Evolutionary conservation across 2,797 vertebrate species (phyloP), one percentile per base, ranked within the genome.

Genomic region (Alectoris magna): DNA sequence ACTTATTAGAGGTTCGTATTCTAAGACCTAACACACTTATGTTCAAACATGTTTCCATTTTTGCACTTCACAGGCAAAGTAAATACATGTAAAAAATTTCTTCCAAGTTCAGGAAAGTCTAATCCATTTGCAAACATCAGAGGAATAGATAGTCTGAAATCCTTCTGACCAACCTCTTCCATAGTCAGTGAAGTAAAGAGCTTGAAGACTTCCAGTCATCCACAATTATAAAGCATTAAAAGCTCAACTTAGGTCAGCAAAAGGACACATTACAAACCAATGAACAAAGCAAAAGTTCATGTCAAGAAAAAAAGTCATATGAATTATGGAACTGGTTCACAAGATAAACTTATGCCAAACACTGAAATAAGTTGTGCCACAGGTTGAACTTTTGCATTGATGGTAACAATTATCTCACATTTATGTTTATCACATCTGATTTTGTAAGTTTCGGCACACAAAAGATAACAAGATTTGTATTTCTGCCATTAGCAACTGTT

Each of bases 61-160:
- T 48, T 68, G 58, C 26, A 56, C 26, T 80, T 15, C 15, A 26
- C 0, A 63, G 19, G 76, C 67, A 87, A 76, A 90, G 85, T 23
- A 91, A 87, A 77, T 44, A 79, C 71, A 88, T 1, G 8, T 64
- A 90, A 92, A 93, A 84, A 19, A 71, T 21, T 48, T 78, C 53
- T 83, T 88, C 84, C 83, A 86, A 66, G 70, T 72, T 94, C 81
- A 62, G 68, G 22, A 80, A 46, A 75, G 88, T 76, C 59, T 77
- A 95, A 95, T 84, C 49, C 80, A 59, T 73, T 91, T 75, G 80
- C 73, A 86, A 64, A 64, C 85, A 81, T 53, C 38, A 75, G 80
- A 71, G 76, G 29, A 67, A 93, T 8, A 62, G 46, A 66, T 36
- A 79, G 43, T 21, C 38, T 68, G 80, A 93, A 83, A 84, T 23